These are phyloP conservation scores for Lasioglossum zephyrum DNA, from an alignment of 2,888 invertebrate species.

Conservation along the genomic window DNA sequence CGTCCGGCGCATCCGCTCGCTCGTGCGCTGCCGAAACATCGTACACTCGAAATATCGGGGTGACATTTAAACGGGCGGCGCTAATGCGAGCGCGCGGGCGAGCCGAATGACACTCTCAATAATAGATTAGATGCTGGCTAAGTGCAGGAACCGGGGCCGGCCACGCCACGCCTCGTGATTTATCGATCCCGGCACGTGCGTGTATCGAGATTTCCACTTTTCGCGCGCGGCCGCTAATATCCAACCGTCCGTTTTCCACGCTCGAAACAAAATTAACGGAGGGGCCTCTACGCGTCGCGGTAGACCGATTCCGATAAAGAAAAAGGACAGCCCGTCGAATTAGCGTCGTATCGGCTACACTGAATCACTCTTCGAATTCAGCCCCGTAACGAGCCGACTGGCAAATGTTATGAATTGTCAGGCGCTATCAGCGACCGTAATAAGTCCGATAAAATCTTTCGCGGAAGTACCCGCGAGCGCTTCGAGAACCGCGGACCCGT, in stretches of 20 bases:
- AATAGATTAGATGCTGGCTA: slow-evolving; percentile 82
- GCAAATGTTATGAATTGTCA: slow-evolving; percentile 20
- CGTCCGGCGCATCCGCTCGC: slow-evolving; percentile 41
- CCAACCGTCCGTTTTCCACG: slow-evolving; percentile 45
- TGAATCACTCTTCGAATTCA: slow-evolving; percentile 22
- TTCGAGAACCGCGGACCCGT: neutral
- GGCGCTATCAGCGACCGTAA: slow-evolving; percentile 19
- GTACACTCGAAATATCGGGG: slow-evolving; percentile 68
- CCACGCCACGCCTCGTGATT: slow-evolving; percentile 74
- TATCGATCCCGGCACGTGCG: slow-evolving; percentile 79
- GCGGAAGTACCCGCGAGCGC: neutral
- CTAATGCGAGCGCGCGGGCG: slow-evolving; percentile 73
- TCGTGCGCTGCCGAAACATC: slow-evolving; percentile 28
- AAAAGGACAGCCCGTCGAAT: slow-evolving; percentile 53
- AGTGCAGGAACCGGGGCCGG: slow-evolving; percentile 75
- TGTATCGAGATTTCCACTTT: slow-evolving; percentile 78
- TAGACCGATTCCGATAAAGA: slow-evolving; percentile 36
- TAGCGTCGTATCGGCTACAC: slow-evolving; percentile 33
- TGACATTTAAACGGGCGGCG: slow-evolving; percentile 74
- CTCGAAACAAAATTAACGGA: slow-evolving; percentile 52
- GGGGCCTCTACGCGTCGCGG: slow-evolving; percentile 29
- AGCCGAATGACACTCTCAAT: slow-evolving; percentile 80
- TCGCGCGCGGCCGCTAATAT: slow-evolving; percentile 61
- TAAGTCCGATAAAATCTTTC: neutral
- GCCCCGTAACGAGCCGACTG: neutral